Evolutionary conservation across 2,113 vertebrate genomes (phyloP).

Genomic region (Collichthys lucidus): DNA sequence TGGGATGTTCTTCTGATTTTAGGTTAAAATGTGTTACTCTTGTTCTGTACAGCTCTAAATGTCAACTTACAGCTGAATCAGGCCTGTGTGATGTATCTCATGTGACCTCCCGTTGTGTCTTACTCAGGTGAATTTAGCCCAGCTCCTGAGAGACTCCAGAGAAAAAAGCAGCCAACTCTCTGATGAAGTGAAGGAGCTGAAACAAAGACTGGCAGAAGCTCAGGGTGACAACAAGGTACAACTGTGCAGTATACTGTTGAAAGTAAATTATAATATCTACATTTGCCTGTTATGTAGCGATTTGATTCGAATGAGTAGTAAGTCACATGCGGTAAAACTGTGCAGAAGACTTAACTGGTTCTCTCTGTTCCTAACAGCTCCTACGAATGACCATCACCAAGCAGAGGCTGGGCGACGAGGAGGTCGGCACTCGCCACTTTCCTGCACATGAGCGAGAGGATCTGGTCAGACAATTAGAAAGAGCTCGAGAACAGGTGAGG

Average conservation of each 20-base stretch:
- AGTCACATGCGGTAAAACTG: background rate
- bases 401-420: conserved; percentile 95
- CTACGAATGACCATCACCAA: conserved; percentile 98
- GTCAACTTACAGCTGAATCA: background rate
- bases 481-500: conserved; percentile 90
- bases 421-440: conserved; percentile 93
- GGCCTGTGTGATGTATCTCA: background rate
- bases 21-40: background rate
- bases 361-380: conserved; percentile 82
- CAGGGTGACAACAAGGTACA: conserved; percentile 98
- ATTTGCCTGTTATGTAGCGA: background rate
- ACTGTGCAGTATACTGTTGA: background rate
- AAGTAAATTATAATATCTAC: background rate
- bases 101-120: background rate
- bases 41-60: background rate
- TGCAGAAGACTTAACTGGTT: no score
- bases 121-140: conserved; percentile 91
- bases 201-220: conserved; percentile 92
- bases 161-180: conserved; percentile 89
- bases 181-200: conserved; percentile 95
- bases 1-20: background rate
- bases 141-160: conserved; percentile 92
- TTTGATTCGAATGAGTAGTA: background rate
- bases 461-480: conserved; percentile 93
- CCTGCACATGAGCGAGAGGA: conserved; percentile 95